Evolutionary conservation across 2,888 invertebrate genomes (phyloP).

Genomic region (Cerceris ruficornis): DNA sequence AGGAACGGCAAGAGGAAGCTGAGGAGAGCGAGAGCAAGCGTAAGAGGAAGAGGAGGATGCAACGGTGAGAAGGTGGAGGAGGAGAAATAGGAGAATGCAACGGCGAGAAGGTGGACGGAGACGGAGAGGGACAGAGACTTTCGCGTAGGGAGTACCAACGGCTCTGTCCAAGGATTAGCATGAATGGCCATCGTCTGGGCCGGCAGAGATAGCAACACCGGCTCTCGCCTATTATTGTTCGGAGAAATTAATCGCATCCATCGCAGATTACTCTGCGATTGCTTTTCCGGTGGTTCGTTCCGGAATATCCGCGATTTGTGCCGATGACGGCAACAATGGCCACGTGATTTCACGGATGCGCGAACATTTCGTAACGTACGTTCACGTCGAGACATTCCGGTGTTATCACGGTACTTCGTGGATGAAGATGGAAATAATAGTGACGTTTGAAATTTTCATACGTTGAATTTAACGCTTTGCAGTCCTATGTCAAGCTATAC

Average conservation of each 20-base stretch:
- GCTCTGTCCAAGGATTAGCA: constrained; percentile 74
- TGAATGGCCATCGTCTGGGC: constrained; percentile 76
- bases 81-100: background rate
- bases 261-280: constrained; percentile 73
- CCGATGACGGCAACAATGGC: constrained; percentile 27
- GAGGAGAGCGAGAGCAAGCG: constrained; percentile 52
- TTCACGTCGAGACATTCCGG: background rate
- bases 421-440: no score
- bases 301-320: constrained; percentile 41
- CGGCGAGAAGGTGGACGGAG: constrained; percentile 51
- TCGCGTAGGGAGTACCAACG: constrained; percentile 58
- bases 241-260: constrained; percentile 77
- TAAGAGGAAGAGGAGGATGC: constrained; percentile 46
- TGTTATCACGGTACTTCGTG: background rate
- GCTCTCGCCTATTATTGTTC: constrained; percentile 73
- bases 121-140: constrained; percentile 59
- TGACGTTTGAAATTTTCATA: no score
- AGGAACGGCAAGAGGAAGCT: constrained; percentile 35
- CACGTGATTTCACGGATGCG: constrained; percentile 27
- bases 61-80: constrained; percentile 50
- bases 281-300: constrained; percentile 64
- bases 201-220: constrained; percentile 72
- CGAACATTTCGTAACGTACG: constrained; percentile 20
- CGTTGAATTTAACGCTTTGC: no score
- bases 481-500: no score